Conservation (phyloP, 2,113 vertebrate species). For the Elgaria multicarinata region DNA sequence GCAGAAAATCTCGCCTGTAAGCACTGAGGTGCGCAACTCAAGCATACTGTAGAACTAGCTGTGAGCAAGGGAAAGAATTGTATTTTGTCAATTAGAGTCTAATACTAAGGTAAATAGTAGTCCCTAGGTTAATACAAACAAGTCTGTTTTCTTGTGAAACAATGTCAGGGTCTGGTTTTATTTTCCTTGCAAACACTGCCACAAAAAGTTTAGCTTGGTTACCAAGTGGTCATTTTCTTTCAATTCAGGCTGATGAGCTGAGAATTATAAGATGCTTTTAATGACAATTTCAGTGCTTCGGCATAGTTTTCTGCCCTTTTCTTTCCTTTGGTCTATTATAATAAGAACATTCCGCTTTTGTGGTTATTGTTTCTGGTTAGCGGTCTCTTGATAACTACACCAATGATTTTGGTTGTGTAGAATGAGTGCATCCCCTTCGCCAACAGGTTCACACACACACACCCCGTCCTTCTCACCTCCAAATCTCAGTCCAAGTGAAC, state of each 20-base stretch:
- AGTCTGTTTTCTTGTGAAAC: slow-evolving; percentile 65
- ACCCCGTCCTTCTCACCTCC: slow-evolving; percentile 69
- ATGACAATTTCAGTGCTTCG: slow-evolving; percentile 72
- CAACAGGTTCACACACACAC: slow-evolving; percentile 73
- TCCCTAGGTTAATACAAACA: slow-evolving; percentile 69
- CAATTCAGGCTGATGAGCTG: slow-evolving; percentile 64
- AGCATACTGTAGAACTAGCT: slow-evolving; percentile 67
- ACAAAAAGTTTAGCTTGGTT: slow-evolving; percentile 57
- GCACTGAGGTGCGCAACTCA: slow-evolving; percentile 49
- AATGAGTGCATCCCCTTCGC: slow-evolving; percentile 50
- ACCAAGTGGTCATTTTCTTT: slow-evolving; percentile 44
- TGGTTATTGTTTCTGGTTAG: slow-evolving; percentile 68
- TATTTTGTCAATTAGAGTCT: slow-evolving; percentile 58
- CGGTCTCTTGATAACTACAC: slow-evolving; percentile 44
- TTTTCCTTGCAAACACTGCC: slow-evolving; percentile 66
- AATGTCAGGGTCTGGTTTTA: slow-evolving; percentile 56
- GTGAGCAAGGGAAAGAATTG: slow-evolving; percentile 50
- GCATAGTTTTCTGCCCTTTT: slow-evolving; percentile 63
- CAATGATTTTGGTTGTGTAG: slow-evolving; percentile 55
- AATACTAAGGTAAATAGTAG: slow-evolving; percentile 63
- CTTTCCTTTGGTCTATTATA: slow-evolving; percentile 62
- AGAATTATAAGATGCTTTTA: slow-evolving; percentile 70
- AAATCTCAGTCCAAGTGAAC: slow-evolving; percentile 52
- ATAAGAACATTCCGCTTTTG: slow-evolving; percentile 67
- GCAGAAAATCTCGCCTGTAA: slow-evolving; percentile 49